These are phyloP conservation scores for Condylura cristata DNA, from an alignment of 2,113 vertebrate species.

Conservation along the genomic window DNA sequence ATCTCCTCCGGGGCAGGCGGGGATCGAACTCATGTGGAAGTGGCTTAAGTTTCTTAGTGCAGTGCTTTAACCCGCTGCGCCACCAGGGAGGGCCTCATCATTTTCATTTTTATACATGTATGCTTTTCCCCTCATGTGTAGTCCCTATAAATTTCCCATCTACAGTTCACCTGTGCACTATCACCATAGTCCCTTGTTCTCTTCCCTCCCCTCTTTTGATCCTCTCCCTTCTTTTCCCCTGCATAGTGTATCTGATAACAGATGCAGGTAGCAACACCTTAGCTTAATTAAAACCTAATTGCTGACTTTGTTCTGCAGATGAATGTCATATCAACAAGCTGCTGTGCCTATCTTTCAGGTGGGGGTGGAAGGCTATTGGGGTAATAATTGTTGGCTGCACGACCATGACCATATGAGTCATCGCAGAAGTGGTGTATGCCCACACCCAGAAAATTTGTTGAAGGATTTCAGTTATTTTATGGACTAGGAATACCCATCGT, in stretches of 20 bases:
- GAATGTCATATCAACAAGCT: neutral
- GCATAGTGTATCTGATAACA: neutral
- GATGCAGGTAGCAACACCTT: neutral
- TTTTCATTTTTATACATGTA: too few species aligned
- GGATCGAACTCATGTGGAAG: too few species aligned
- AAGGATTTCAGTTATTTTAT: neutral
- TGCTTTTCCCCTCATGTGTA: too few species aligned
- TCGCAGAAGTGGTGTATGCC: accelerated
- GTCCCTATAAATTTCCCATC: too few species aligned
- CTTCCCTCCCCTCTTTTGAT: too few species aligned
- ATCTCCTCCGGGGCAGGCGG: too few species aligned
- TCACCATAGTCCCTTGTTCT: too few species aligned
- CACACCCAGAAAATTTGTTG: neutral
- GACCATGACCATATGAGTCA: accelerated
- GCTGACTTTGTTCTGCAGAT: neutral
- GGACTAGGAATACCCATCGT: neutral
- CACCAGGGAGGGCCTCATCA: too few species aligned
- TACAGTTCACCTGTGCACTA: too few species aligned
- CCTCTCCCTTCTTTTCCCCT: too few species aligned
- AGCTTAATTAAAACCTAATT: neutral
- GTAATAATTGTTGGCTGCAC: neutral
- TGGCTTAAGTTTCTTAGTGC: too few species aligned
- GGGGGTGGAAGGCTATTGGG: neutral
- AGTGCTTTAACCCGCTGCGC: too few species aligned
- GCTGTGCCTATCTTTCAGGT: neutral